These are phyloP conservation scores for Spea bombifrons DNA, from an alignment of 2,113 vertebrate genomes.

Conservation along the genomic window DNA sequence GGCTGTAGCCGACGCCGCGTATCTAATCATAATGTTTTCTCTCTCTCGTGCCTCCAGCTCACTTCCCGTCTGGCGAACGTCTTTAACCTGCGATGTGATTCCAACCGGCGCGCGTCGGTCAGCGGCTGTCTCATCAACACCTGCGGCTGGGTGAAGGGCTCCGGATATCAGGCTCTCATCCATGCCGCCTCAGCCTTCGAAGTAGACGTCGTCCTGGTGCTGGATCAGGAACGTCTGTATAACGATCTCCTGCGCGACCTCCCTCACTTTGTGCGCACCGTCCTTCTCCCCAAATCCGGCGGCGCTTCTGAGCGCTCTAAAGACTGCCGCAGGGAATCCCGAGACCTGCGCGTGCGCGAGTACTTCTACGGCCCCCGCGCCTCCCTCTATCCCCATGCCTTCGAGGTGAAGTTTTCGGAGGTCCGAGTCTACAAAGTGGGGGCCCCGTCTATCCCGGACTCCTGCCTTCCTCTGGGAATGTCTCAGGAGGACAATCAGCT, in stretches of 20 bases:
- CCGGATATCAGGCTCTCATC: conserved; percentile 93
- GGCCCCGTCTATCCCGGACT: conserved; percentile 94
- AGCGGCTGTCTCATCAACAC: conserved; percentile 97
- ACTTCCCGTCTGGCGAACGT: conserved; percentile 89
- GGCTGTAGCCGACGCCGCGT: too few species aligned
- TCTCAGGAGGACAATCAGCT: conserved; percentile 97
- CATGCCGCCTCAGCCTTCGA: conserved; percentile 94
- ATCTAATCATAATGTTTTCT: neutral
- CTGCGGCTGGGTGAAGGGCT: conserved; percentile 96
- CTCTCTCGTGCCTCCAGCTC: conserved; percentile 65
- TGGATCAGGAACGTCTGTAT: conserved; percentile 96
- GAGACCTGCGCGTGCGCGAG: conserved; percentile 90
- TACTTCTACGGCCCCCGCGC: conserved; percentile 97
- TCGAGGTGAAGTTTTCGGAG: conserved; percentile 92
- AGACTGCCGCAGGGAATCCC: conserved; percentile 85
- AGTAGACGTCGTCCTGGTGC: conserved; percentile 93
- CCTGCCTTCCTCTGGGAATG: conserved; percentile 94
- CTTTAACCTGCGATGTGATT: conserved; percentile 93
- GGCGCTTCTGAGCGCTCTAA: conserved; percentile 94
- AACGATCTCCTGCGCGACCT: conserved; percentile 93
- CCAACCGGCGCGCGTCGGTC: conserved; percentile 88
- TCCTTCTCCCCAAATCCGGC: conserved; percentile 91
- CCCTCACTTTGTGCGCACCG: conserved; percentile 90
- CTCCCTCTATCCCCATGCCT: conserved; percentile 92
- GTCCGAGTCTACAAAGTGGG: conserved; percentile 98